Percentiles rank a stretch among this genome's conserved stretches.
These are phyloP conservation scores for Panopea generosa DNA, from an alignment of 2,888 invertebrate species.

Conservation along the genomic window DNA sequence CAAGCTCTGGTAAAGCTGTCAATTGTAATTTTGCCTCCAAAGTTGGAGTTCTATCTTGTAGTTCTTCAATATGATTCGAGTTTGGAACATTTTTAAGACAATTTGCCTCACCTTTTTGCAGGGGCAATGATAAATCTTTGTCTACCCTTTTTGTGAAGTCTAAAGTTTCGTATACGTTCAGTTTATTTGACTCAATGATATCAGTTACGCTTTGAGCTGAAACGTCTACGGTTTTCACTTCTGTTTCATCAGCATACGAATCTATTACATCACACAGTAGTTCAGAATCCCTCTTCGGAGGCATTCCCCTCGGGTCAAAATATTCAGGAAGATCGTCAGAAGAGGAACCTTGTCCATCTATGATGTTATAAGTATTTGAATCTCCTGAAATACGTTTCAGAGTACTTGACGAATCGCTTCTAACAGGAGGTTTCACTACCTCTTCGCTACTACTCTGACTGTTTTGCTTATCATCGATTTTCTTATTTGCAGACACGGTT, in stretches of 20 bases:
- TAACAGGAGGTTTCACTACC: conserved; percentile 1
- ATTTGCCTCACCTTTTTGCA: conserved; percentile 23
- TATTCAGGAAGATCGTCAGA: conserved; percentile 53
- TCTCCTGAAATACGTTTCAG: conserved; percentile 50
- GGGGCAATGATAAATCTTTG: conserved; percentile 14
- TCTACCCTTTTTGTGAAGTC: conserved; percentile 17
- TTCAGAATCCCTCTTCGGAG: conserved; percentile 61
- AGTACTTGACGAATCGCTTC: conserved; percentile 41
- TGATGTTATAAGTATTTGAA: conserved; percentile 25
- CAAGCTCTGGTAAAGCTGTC: conserved; percentile 44
- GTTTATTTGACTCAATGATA: conserved; percentile 1
- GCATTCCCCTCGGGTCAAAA: conserved; percentile 50
- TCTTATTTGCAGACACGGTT: background rate
- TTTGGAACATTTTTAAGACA: conserved; percentile 22
- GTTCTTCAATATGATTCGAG: conserved; percentile 53
- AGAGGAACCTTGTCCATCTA: conserved; percentile 28
- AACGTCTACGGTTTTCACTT: conserved; percentile 3
- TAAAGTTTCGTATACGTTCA: background rate
- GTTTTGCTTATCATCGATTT: background rate
- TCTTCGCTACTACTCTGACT: background rate
- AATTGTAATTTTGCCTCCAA: conserved; percentile 50
- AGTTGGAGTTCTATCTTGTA: conserved; percentile 66
- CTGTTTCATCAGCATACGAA: conserved; percentile 44
- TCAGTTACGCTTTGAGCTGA: conserved; percentile 13
- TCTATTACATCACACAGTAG: conserved; percentile 61